A percentile compares a stretch with the other conserved stretches of the same genome.
phyloP scores from a whole-genome alignment of 2,797 vertebrate species.

The Falco columbarius region DNA sequence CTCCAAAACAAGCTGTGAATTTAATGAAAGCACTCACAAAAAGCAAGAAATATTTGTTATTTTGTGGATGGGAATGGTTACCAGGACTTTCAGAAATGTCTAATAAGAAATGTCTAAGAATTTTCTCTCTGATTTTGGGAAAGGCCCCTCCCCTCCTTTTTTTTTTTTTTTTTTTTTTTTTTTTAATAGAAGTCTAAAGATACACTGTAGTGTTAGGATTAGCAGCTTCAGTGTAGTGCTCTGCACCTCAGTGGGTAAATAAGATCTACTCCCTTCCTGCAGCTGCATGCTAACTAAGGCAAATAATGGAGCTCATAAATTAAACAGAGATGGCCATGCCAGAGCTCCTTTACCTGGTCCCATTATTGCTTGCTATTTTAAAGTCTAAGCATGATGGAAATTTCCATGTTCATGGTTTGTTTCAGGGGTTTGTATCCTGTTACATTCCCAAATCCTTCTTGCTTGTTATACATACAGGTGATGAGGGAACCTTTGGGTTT shows the following conservation, averaged over 20 bases:
- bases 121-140: not conserved
- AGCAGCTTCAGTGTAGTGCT: not conserved
- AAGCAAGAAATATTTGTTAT: not conserved
- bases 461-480: not conserved
- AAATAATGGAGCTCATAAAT: conserved; percentile 18
- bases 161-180: not conserved
- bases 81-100: not conserved
- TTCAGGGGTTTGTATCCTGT: not conserved
- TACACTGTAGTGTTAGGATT: not conserved
- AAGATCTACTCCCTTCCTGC: not conserved
- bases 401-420: not conserved
- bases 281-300: not conserved
- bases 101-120: not conserved
- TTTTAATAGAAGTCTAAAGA: not conserved
- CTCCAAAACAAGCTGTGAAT: not conserved
- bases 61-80: not conserved
- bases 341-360: not conserved
- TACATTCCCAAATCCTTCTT: not conserved
- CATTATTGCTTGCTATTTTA: not conserved
- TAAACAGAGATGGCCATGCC: not conserved
- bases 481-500: not conserved
- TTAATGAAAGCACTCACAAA: not conserved
- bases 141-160: not conserved
- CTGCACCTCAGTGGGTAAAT: not conserved
- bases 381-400: not conserved